Percentiles rank a stretch among this genome's conserved stretches.
phyloP scores from a whole-genome alignment of 2,113 vertebrate species.

The Oreochromis aureus region DNA sequence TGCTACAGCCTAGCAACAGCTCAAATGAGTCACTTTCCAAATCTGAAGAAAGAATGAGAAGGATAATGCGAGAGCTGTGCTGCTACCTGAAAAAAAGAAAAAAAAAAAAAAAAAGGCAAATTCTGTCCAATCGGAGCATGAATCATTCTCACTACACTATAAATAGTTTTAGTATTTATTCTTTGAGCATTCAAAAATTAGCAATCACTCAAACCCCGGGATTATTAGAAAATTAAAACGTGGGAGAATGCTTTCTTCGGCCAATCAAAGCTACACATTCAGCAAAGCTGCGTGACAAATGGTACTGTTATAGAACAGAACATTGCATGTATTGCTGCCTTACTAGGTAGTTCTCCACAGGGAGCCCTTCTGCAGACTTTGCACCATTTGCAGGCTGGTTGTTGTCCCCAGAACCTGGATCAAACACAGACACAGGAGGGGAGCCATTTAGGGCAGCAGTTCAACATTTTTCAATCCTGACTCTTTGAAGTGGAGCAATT shows the following conservation, averaged over 20 bases:
- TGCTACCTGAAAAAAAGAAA: background rate
- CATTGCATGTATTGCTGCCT: background rate
- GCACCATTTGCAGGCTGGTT: background rate
- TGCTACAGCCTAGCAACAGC: background rate
- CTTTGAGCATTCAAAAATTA: background rate
- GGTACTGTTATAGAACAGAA: background rate
- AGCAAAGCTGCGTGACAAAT: background rate
- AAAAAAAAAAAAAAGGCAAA: background rate
- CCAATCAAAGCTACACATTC: background rate
- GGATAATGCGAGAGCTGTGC: background rate
- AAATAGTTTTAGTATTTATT: background rate
- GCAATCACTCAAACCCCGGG: background rate
- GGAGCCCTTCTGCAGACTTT: background rate
- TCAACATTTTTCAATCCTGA: background rate
- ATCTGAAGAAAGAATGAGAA: background rate
- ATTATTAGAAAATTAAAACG: background rate
- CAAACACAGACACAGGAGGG: background rate
- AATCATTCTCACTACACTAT: background rate
- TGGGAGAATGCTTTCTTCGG: background rate
- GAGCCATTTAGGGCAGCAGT: background rate
- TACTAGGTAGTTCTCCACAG: slow-evolving; percentile 38
- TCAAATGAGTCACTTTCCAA: background rate
- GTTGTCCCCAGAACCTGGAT: slow-evolving; percentile 5
- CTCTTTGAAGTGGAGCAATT: background rate
- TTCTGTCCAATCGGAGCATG: background rate